Base-by-base conservation (phyloP, 2,888 invertebrate species). In the Phragmatobia fuliginosa region DNA sequence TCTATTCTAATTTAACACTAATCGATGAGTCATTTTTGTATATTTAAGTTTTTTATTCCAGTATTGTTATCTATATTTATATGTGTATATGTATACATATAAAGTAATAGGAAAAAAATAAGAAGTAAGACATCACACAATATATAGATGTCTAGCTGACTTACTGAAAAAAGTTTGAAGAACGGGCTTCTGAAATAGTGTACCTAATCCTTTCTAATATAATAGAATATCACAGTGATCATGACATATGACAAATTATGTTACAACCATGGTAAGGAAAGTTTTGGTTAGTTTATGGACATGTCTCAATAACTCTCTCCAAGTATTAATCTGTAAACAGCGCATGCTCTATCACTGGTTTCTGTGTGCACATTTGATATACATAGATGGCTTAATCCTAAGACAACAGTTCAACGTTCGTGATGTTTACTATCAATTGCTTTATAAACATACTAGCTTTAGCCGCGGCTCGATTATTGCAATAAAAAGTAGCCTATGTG, bases 311-410 rank as follows among this genome's bases (percentile, higher is more conserved):
- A 28, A 21, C 18, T 11, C 32, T 41, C 32, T 45, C 7, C 6
- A n/a, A 63, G 32, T 63, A 63, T 32, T 63, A 63, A 63, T 49
- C 49, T 63, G 32, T 14, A 45, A 31, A 21, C 49, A n/a, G 63
- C 32, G 49, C 63, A 63, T 63, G 63, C 63, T 63, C 45, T 63
- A 63, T 63, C 63, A 14, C 62, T n/a, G n/a, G 32, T n/a, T 63
- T 63, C 49, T 33, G 16, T n/a, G 49, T 32, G 45, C 62, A 32
- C 16, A n/a, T 63, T 63, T 49, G 63, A 63, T 63, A 63, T n/a
- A n/a, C n/a, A n/a, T 49, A 49, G 62, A 32, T n/a, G 45, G 49
- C 63, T 49, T 49, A 49, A 45, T 31, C n/a, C 32, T 49, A 14
- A 63, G 45, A 21, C 16, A 49, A 32, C 6, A 33, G 32, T 18